These are phyloP conservation scores for Lochmaea capreae DNA, from an alignment of 2,888 invertebrate genomes.

Conservation along the genomic window DNA sequence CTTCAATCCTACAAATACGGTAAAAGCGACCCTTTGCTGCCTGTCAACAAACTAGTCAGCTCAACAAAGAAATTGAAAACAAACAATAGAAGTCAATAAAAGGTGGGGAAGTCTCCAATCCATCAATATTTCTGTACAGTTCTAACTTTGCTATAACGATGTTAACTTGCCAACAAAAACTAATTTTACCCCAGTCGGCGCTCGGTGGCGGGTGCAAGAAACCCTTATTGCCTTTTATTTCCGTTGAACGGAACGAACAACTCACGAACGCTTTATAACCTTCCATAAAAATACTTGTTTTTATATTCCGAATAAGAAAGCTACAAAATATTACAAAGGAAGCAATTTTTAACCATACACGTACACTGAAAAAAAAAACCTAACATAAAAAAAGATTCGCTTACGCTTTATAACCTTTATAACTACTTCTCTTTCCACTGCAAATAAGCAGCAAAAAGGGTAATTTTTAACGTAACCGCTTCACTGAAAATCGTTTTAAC, in stretches of 20 bases:
- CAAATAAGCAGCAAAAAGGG: background rate
- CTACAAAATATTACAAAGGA: constrained; percentile 35
- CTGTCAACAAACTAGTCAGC: constrained; percentile 7
- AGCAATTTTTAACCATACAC: constrained; percentile 29
- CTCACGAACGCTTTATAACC: constrained; percentile 34
- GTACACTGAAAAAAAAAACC: constrained; percentile 9
- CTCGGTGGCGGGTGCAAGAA: constrained; percentile 28
- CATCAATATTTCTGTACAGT: constrained; percentile 41
- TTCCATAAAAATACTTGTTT: constrained; percentile 33
- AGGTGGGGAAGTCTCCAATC: constrained; percentile 36
- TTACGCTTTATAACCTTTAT: background rate
- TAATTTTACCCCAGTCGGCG: constrained; percentile 26
- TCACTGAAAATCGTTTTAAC: background rate
- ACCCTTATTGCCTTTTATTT: constrained; percentile 35
- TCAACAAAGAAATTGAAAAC: constrained; percentile 26
- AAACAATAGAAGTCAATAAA: constrained; percentile 32
- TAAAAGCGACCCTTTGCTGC: background rate
- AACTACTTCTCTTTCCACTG: background rate
- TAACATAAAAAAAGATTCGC: background rate
- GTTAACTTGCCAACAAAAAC: constrained; percentile 38
- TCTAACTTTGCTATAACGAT: constrained; percentile 41
- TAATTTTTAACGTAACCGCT: background rate
- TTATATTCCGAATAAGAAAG: constrained; percentile 33
- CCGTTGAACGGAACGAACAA: constrained; percentile 33
- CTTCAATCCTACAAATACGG: background rate